These are phyloP conservation scores for Pyrgus malvae DNA, from an alignment of 2,888 invertebrate species.

Conservation along the genomic window DNA sequence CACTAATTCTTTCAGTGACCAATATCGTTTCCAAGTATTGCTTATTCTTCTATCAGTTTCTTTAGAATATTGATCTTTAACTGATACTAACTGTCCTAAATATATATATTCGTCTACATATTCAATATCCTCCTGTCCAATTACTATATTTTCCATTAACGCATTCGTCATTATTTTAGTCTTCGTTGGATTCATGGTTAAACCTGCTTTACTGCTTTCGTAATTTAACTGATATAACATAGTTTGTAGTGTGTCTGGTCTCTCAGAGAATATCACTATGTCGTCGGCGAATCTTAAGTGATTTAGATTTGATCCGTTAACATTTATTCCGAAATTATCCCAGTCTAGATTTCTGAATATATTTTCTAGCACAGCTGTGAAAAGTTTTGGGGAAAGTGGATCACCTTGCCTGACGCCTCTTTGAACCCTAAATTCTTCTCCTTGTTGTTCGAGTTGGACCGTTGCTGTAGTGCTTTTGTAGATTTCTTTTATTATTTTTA, in stretches of 20 bases:
- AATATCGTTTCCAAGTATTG: slow-evolving; percentile 11
- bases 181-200: slow-evolving; percentile 13
- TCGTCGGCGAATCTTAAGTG: slow-evolving; percentile 16
- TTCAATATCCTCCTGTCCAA: background rate
- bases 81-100: slow-evolving; percentile 7
- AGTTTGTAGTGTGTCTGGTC: slow-evolving; percentile 3
- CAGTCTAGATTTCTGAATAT: slow-evolving; percentile 14
- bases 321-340: slow-evolving; percentile 5
- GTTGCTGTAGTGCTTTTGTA: slow-evolving; percentile 7
- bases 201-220: slow-evolving; percentile 9
- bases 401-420: slow-evolving; percentile 12
- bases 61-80: slow-evolving; percentile 8
- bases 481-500: slow-evolving; percentile 2
- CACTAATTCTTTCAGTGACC: background rate
- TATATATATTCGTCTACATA: slow-evolving; percentile 17
- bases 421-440: slow-evolving; percentile 4
- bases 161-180: slow-evolving; percentile 17
- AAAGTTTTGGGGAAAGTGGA: slow-evolving; percentile 11
- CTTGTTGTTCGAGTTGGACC: slow-evolving; percentile 5
- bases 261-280: slow-evolving; percentile 3
- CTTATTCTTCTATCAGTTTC: slow-evolving; percentile 14
- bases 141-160: background rate
- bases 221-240: slow-evolving; percentile 5
- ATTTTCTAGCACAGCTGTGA: slow-evolving; percentile 8
- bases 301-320: slow-evolving; percentile 8